Conservation (phyloP, 2,888 invertebrate species). For the Pseudococcus longispinus region DNA sequence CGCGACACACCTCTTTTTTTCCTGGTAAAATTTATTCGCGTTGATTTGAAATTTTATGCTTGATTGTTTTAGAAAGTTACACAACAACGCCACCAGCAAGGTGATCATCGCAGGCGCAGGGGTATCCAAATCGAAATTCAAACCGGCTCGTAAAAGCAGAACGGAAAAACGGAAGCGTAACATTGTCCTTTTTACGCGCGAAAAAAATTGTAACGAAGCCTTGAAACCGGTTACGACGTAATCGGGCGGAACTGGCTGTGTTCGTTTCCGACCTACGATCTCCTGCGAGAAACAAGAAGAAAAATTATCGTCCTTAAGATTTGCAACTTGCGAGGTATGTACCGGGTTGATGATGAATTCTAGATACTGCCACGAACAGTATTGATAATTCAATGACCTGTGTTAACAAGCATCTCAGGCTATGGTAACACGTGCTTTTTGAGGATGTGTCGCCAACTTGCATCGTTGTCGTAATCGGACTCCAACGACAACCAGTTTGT, state of each 20-base stretch:
- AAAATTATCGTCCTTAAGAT: neutral
- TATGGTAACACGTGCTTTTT: conserved; percentile 21
- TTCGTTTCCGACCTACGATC: neutral
- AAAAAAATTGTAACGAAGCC: conserved; percentile 29
- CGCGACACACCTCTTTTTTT: conserved; percentile 40
- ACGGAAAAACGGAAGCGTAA: conserved; percentile 23
- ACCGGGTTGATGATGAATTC: neutral
- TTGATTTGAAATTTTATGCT: neutral
- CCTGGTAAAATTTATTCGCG: neutral
- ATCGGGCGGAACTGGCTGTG: conserved; percentile 22
- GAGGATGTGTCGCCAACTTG: neutral
- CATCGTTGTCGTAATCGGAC: neutral
- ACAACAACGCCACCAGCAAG: conserved; percentile 20
- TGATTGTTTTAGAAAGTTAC: conserved; percentile 25
- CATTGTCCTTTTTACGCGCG: conserved; percentile 27
- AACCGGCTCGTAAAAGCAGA: neutral
- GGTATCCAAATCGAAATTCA: neutral
- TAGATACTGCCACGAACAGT: neutral
- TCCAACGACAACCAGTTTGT: neutral
- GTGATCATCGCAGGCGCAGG: neutral
- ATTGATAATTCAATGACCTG: conserved; percentile 8
- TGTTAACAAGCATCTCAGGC: neutral
- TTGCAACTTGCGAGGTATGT: conserved; percentile 4
- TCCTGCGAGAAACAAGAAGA: neutral
- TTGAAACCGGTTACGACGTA: conserved; percentile 34